Evolutionary conservation across 1,140 invertebrate genomes (phyloP), one percentile per base, ranked within the genome.

Genomic region (Ruditapes philippinarum): DNA sequence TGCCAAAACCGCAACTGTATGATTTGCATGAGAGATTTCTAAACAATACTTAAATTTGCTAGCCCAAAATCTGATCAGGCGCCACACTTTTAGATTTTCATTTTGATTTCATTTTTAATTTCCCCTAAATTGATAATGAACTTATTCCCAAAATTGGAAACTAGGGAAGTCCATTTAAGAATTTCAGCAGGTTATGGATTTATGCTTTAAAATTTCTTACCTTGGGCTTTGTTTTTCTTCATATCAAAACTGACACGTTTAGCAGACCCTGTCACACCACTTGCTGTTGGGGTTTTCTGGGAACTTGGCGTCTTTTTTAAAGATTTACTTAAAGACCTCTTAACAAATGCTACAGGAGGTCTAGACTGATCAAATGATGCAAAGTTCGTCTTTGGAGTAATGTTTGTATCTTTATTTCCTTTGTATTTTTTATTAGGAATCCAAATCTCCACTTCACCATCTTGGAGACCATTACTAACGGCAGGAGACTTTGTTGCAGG

Each of bases 171-270:
- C n/a, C n/a, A n/a, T n/a, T n/a, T n/a, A n/a, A n/a, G n/a, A n/a
- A n/a, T n/a, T n/a, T n/a, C n/a, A n/a, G n/a, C n/a, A n/a, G n/a
- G n/a, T n/a, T n/a, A n/a, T n/a, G n/a, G n/a, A n/a, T n/a, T n/a
- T n/a, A n/a, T n/a, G n/a, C n/a, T n/a, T n/a, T n/a, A n/a, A n/a
- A n/a, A n/a, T n/a, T n/a, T n/a, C 86, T 19, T 40, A 88, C 89
- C 86, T 62, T 81, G 70, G 4, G 85, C 60, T 49, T 91, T 17
- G 49, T 91, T 91, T 65, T 85, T 91, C 81, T 91, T 88, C 89
- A 91, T 88, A 86, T 91, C 78, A 60, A 91, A 91, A 42, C 85
- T 85, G 28, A 91, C 89, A 70, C 81, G 82, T 36, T 91, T 91
- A 19, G 54, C 68, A 36, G 57, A 42, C 11, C 45, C 9, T 82